Conservation (phyloP, 2,888 invertebrate species). For the Leptinotarsa tumamoca region DNA sequence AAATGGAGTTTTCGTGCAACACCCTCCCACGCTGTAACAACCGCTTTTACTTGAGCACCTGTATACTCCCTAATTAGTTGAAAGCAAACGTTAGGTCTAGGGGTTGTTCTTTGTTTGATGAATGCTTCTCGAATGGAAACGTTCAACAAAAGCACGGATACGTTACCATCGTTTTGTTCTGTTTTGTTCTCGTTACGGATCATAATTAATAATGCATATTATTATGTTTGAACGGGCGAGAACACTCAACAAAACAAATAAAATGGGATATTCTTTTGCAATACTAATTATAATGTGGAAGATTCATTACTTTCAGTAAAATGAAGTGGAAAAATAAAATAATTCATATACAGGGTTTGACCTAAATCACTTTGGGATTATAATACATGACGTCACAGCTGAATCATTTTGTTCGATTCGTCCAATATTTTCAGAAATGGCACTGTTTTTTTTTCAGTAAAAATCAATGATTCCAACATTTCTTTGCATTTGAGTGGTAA, state of each 20-base stretch:
- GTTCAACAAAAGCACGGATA: conserved; percentile 17
- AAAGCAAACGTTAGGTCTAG: conserved; percentile 12
- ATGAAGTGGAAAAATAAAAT: no score
- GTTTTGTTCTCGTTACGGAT: conserved; percentile 23
- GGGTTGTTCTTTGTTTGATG: conserved; percentile 22
- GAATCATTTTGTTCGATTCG: no score
- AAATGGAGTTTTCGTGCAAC: not conserved
- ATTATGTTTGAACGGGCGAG: conserved; percentile 6
- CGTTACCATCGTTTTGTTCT: conserved; percentile 17
- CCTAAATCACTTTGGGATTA: no score
- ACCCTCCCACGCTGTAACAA: not conserved
- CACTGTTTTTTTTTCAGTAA: no score
- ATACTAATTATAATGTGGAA: no score
- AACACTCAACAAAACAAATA: conserved; percentile 31
- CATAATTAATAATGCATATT: conserved; percentile 33
- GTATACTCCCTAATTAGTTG: conserved; percentile 22
- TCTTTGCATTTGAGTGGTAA: no score
- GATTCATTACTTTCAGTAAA: no score
- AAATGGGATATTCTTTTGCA: not conserved
- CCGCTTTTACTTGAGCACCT: conserved; percentile 16
- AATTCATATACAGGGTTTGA: no score
- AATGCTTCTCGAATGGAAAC: conserved; percentile 15
- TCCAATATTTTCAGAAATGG: no score
- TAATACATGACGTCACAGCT: no score
- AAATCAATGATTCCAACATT: no score